Evolutionary conservation across 2,797 vertebrate species (phyloP), one percentile per base, ranked within the genome.

Genomic region (Tauraco hartlaubi): DNA sequence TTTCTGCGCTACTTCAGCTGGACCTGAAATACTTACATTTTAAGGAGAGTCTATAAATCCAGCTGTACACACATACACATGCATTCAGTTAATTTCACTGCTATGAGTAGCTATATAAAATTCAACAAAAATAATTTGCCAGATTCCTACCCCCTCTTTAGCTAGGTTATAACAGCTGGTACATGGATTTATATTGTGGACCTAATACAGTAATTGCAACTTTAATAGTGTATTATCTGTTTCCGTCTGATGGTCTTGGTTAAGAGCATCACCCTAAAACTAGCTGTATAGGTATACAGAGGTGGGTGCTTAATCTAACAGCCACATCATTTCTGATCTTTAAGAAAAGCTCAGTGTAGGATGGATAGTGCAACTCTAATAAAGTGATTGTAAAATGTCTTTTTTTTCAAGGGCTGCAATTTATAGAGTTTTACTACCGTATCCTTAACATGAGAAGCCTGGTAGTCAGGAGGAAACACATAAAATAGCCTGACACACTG

Each of bases 11-110:
- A 25, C 43, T 33, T 89, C 61, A 71, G 33, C 37, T 41, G 56
- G 67, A 67, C 41, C 43, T 76, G 61, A 82, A 94, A 85, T 63
- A 48, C 54, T 67, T 58, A 39, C 4, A 22, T 68, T 85, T 86
- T 89, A 76, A 81, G 39, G 72, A 80, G 22, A 71, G 41, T 44
- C 77, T 92, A 71, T 91, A 92, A 95, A 95, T 95, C 84, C 62
- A 80, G 39, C 54, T 81, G 46, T 55, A 80, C 29, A 37, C 48
- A 69, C n/a, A 71, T 46, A 78, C 25, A 55, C 25, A n/a, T 49
- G 41, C 21, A 82, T 67, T 76, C 72, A 77, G 69, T 96, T 91
- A 52, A 92, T 89, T 89, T 92, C 81, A 80, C 52, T 92, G 23
- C 90, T 91, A 85, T 7, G 52, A 89, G 54, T 19, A 82, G 37